These are phyloP conservation scores for Brienomyrus brachyistius DNA, from an alignment of 2,113 vertebrate genomes.

Conservation along the genomic window DNA sequence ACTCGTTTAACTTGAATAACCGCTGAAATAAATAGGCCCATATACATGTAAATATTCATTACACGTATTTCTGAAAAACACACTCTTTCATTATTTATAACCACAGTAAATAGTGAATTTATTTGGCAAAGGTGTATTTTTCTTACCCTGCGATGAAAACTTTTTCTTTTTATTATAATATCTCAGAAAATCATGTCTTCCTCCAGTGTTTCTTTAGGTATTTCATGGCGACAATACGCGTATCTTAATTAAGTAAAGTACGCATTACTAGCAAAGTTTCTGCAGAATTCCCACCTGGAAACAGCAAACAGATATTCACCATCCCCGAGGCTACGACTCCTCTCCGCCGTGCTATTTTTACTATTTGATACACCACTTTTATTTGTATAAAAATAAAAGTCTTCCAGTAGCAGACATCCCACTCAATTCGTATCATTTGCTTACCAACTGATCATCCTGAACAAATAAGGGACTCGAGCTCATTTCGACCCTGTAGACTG, in stretches of 20 bases:
- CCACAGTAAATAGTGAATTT: neutral
- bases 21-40: too few relatives aligned
- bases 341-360: constrained; percentile 6
- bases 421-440: neutral
- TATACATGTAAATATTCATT: neutral
- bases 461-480: neutral
- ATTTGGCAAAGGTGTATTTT: neutral
- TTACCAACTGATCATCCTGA: neutral
- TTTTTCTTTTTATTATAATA: constrained; percentile 7
- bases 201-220: constrained; percentile 61
- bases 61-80: neutral
- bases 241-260: constrained; percentile 69
- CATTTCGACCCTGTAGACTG: neutral
- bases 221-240: constrained; percentile 70
- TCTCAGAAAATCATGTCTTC: constrained; percentile 60
- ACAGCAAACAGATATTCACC: constrained; percentile 58
- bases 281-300: constrained; percentile 32
- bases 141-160: neutral
- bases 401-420: neutral
- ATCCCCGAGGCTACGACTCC: constrained; percentile 37
- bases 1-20: neutral
- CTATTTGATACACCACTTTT: neutral
- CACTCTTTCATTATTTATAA: neutral
- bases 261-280: neutral
- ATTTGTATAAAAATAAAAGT: constrained; percentile 2